Base-by-base conservation (phyloP, 2,888 invertebrate genomes). In the Nasonia oneida region DNA sequence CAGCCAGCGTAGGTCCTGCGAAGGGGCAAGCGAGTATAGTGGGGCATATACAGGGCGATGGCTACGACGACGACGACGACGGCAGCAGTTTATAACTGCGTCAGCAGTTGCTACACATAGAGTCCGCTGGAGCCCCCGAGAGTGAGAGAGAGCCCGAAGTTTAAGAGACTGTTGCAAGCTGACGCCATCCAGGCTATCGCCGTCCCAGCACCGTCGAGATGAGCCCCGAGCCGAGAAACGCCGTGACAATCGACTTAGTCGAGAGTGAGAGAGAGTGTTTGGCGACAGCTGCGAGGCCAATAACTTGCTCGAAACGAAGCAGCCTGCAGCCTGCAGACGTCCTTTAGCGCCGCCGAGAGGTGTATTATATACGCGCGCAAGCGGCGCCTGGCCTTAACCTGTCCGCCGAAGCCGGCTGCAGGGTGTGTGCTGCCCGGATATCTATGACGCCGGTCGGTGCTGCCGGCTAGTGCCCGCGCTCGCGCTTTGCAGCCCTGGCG, bases 101-200 rank as follows among this genome's bases (percentile, higher is more conserved):
- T 93, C 93, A 92, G 92, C 93, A 93, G 93, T 93, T 92, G 92
- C 89, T 90, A 91, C 91, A 90, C 89, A 90, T 89, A 90, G 88
- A 89, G 86, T 87, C 87, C 71, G 57, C 33, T 37, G 81, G 61
- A 42, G 70, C 74, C n/a, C 79, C n/a, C 70, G 61, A 77, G 71
- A 78, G 84, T 4, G 67, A 33, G 87, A 83, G 86, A 87, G 73
- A 74, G 71, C 86, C 86, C 87, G 87, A 89, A 92, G 92, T 93
- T 93, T 93, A 93, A 93, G 93, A 93, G 93, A 93, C 92, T 91
- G 93, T 91, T 92, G 91, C 93, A 93, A 93, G 93, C 93, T 93
- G 93, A 93, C 93, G 93, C 93, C 91, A 90, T 88, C 39, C 18
- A n/a, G 89, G 88, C 87, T 87, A 86, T 88, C 86, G 89, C 87